phyloP scores from a whole-genome alignment of 1,140 invertebrate genomes.

The Heterodera schachtii region DNA sequence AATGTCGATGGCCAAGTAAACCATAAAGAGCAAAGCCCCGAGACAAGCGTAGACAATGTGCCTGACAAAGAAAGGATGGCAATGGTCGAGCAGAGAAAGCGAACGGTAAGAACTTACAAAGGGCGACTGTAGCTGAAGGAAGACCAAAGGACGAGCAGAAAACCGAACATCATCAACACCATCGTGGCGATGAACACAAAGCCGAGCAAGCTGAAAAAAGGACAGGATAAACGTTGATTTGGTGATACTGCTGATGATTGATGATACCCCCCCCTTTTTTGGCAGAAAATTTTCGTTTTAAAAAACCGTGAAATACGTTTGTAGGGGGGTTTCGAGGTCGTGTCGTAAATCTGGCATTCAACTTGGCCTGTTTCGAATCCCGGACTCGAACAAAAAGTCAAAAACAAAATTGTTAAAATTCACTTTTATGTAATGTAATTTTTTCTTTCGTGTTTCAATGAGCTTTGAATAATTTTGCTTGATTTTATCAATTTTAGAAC shows the following conservation, averaged over 20 bases:
- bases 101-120: constrained; percentile 13
- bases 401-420: too few species aligned
- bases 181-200: constrained; percentile 57
- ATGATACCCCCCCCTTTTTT: too few species aligned
- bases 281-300: too few species aligned
- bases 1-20: constrained; percentile 74
- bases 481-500: too few species aligned
- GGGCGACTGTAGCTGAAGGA: constrained; percentile 23
- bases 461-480: too few species aligned
- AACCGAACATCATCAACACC: constrained; percentile 60
- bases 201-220: constrained; percentile 54
- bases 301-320: not conserved
- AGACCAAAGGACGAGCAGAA: constrained; percentile 51
- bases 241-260: not conserved
- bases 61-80: constrained; percentile 4
- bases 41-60: constrained; percentile 57
- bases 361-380: too few species aligned
- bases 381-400: too few species aligned
- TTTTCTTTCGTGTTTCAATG: too few species aligned
- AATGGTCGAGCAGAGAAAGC: not conserved
- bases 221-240: constrained; percentile 3
- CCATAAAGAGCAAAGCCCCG: constrained; percentile 62
- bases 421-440: too few species aligned
- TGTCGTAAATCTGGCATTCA: not conserved
- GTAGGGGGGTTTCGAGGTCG: not conserved